Conservation (phyloP, 2,888 invertebrate species). For the Drosophila melanocephala region DNA sequence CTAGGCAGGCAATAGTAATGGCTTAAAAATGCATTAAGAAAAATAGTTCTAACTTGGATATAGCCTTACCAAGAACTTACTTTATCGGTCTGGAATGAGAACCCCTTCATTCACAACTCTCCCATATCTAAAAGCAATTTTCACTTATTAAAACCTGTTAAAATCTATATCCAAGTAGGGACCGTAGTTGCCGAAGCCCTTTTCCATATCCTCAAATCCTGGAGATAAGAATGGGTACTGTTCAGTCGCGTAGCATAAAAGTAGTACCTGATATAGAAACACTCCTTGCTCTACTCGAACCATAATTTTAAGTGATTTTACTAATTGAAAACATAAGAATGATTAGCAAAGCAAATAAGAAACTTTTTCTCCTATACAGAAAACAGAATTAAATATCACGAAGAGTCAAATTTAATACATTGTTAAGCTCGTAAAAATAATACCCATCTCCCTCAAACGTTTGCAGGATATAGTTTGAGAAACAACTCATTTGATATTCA, state of each 20-base stretch:
- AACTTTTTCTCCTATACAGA: not conserved
- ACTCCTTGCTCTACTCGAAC: not conserved
- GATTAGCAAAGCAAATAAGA: not conserved
- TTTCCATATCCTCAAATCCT: not conserved
- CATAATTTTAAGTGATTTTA: not conserved
- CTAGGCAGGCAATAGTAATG: not conserved
- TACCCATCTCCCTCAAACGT: not conserved
- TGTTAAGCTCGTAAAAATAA: not conserved
- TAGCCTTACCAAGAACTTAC: not conserved
- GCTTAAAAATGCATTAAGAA: not conserved
- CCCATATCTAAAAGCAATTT: not conserved
- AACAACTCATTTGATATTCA: constrained; percentile 75
- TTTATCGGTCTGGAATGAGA: not conserved
- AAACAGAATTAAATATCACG: not conserved
- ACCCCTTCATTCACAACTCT: not conserved
- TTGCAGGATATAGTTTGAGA: constrained; percentile 34
- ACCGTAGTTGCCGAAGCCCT: constrained; percentile 3
- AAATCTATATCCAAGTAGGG: constrained; percentile 23
- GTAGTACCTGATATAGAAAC: not conserved
- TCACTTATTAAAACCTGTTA: not conserved
- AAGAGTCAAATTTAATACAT: not conserved
- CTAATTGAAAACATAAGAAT: not conserved
- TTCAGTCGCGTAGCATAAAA: not conserved
- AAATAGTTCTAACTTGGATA: not conserved
- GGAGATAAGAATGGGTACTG: not conserved